phyloP scores from a whole-genome alignment of 2,113 vertebrate genomes.

The Gymnorhina tibicen region DNA sequence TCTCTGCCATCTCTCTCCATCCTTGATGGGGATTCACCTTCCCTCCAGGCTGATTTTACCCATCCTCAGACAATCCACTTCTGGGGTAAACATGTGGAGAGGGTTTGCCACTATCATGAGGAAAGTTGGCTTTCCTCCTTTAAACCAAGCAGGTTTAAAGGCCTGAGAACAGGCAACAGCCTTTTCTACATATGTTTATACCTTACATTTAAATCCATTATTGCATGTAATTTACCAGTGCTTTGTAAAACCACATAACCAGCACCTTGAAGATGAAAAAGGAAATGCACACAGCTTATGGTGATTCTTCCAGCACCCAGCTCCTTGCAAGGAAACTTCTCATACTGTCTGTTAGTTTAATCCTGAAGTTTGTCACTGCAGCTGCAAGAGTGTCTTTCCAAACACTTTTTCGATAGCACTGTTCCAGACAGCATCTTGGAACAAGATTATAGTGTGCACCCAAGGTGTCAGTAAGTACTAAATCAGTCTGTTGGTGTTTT shows the following conservation, averaged over 20 bases:
- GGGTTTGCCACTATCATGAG: not conserved
- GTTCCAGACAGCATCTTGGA: not conserved
- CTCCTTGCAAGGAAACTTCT: not conserved
- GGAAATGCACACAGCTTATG: not conserved
- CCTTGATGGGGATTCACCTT: not conserved
- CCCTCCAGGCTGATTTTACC: not conserved
- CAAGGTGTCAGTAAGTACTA: slow-evolving; percentile 27
- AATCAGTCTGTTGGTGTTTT: slow-evolving; percentile 15
- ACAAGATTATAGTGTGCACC: not conserved
- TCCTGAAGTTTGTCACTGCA: not conserved
- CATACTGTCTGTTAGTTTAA: not conserved
- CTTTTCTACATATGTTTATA: accelerated
- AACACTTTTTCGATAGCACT: not conserved
- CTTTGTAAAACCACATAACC: not conserved
- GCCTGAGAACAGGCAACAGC: not conserved
- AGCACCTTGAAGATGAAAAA: not conserved
- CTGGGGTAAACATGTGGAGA: accelerated
- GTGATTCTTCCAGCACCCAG: not conserved
- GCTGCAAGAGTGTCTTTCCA: not conserved
- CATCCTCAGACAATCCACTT: not conserved
- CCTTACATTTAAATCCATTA: not conserved
- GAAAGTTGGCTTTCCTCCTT: not conserved
- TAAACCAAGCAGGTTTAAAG: not conserved
- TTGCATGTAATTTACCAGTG: not conserved
- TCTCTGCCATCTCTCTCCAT: not conserved